Conservation (phyloP, 2,888 invertebrate species). For the Lochmaea crataegi region DNA sequence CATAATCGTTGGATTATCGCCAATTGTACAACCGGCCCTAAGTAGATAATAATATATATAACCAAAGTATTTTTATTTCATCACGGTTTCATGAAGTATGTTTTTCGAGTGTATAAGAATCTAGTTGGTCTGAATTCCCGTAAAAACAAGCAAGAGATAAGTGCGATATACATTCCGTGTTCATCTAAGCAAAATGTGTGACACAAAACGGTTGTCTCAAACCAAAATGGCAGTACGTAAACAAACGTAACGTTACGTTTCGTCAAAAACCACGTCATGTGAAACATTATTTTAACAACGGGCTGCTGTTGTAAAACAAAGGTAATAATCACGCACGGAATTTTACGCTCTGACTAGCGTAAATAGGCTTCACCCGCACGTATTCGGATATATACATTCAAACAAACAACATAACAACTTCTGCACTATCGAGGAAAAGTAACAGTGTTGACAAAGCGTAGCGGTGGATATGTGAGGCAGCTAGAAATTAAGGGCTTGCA, state of each 20-base stretch:
- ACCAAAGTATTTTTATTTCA: no score
- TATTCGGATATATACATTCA: neutral
- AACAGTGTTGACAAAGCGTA: no score
- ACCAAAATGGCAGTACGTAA: constrained; percentile 17
- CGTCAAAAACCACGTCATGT: constrained; percentile 32
- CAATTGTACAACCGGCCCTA: no score
- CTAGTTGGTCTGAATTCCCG: constrained; percentile 12
- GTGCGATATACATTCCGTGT: constrained; percentile 5
- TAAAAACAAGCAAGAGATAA: constrained; percentile 19
- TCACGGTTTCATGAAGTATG: no score
- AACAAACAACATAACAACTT: constrained; percentile 3
- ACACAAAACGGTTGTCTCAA: constrained; percentile 26
- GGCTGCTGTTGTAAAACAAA: constrained; percentile 35
- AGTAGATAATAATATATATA: no score
- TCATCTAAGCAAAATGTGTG: constrained; percentile 31
- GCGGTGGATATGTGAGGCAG: no score
- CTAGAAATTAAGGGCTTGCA: no score
- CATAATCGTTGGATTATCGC: no score
- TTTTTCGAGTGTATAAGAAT: no score
- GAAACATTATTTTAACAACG: no score
- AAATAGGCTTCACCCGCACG: constrained; percentile 26
- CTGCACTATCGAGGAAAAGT: no score
- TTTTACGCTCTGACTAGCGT: constrained; percentile 34
- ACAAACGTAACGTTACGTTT: constrained; percentile 21
- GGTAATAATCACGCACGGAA: constrained; percentile 38